phyloP scores from a whole-genome alignment of 2,113 vertebrate genomes.

The Arizona elegans region DNA sequence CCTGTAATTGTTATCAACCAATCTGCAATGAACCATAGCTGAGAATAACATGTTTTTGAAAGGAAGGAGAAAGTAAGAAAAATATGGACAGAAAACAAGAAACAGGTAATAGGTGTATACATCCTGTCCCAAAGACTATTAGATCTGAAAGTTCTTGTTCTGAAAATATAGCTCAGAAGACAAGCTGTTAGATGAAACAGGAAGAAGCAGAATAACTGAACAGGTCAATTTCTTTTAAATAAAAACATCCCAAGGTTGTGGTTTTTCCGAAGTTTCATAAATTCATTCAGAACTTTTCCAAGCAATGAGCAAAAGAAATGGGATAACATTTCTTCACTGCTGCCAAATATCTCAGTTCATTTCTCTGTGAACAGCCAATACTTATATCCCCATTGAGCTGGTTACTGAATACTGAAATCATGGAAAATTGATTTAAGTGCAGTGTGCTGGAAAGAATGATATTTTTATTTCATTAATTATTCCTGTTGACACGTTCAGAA shows the following conservation, averaged over 20 bases:
- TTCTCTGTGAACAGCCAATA: not conserved
- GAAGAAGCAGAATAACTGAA: not conserved
- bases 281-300: not conserved
- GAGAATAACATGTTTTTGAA: not conserved
- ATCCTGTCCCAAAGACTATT: not conserved
- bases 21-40: slow-evolving; percentile 33
- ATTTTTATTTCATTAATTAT: not conserved
- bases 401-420: not conserved
- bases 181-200: not conserved
- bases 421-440: not conserved
- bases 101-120: not conserved
- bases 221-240: not conserved
- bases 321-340: not conserved
- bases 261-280: not conserved
- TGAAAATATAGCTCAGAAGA: not conserved
- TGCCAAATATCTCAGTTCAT: not conserved
- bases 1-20: slow-evolving; percentile 35
- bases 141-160: not conserved
- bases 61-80: not conserved
- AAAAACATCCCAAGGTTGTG: not conserved
- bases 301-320: not conserved
- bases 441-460: not conserved
- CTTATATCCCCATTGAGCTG: not conserved
- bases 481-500: not conserved
- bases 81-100: not conserved